Percentiles rank a stretch among this genome's conserved stretches.
These are phyloP conservation scores for Drosophila kanapiae DNA, from an alignment of 1,140 invertebrate genomes.

Conservation along the genomic window DNA sequence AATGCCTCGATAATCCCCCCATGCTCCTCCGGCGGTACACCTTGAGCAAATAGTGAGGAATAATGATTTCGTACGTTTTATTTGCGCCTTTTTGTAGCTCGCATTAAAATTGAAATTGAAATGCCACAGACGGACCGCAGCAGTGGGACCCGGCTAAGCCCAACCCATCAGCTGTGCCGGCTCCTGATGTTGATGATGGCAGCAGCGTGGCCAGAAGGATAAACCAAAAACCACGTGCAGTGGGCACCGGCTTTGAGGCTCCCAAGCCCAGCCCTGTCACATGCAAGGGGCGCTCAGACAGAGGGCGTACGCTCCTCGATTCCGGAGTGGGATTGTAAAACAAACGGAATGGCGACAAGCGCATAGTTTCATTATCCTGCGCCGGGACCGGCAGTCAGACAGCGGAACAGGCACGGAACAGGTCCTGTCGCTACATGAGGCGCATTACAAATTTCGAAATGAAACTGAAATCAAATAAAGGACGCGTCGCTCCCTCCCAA, in stretches of 20 bases:
- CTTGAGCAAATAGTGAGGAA: constrained; percentile 58
- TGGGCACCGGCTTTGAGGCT: constrained; percentile 7
- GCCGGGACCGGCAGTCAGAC: constrained; percentile 30
- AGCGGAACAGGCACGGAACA: constrained; percentile 55
- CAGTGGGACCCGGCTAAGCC: constrained; percentile 12
- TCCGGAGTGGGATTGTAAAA: constrained; percentile 45
- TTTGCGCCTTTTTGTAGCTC: constrained; percentile 70
- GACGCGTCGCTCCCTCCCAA: constrained; percentile 34
- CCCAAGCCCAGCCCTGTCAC: neutral
- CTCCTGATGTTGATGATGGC: constrained; percentile 49
- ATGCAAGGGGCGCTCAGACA: neutral
- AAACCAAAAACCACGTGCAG: constrained; percentile 57
- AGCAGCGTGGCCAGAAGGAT: constrained; percentile 52
- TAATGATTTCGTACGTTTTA: constrained; percentile 66
- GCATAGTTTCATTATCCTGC: constrained; percentile 81
- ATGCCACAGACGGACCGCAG: constrained; percentile 75
- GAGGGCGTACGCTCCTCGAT: constrained; percentile 7
- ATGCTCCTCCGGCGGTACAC: constrained; percentile 5
- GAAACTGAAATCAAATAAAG: constrained; percentile 84
- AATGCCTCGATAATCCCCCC: constrained; percentile 26
- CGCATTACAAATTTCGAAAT: constrained; percentile 82
- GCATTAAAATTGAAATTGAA: constrained; percentile 82
- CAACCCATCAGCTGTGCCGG: constrained; percentile 29
- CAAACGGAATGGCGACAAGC: constrained; percentile 71
- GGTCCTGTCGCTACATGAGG: constrained; percentile 67